Evolutionary conservation across 1,140 invertebrate species (phyloP).

Genomic region (Oncopodura yosiiana): DNA sequence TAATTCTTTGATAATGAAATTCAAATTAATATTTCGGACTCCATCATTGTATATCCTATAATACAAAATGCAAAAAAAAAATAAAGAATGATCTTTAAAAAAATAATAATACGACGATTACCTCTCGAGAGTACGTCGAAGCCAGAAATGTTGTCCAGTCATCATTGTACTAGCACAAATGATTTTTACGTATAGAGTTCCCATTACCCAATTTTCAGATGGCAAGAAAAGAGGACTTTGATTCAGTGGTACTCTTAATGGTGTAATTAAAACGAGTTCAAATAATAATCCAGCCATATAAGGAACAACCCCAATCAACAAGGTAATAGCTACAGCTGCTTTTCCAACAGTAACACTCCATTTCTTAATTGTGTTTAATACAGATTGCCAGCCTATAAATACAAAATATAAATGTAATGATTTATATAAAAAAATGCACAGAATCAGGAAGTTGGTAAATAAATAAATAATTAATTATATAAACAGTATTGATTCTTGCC

Average conservation of each 20-base stretch:
- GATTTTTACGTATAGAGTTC: constrained; percentile 95
- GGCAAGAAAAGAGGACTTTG: constrained; percentile 80
- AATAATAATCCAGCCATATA: constrained; percentile 82
- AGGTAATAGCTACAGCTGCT: constrained; percentile 54
- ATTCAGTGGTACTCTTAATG: constrained; percentile 79
- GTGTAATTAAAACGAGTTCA: constrained; percentile 83
- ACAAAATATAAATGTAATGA: no score
- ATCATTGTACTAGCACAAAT: constrained; percentile 94
- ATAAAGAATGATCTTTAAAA: background rate
- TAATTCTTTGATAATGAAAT: constrained; percentile 71
- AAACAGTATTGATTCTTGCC: no score
- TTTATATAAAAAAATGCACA: constrained; percentile 33
- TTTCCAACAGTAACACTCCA: constrained; percentile 41
- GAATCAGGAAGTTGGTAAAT: constrained; percentile 55
- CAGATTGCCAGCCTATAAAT: constrained; percentile 7
- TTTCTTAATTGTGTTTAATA: constrained; percentile 28
- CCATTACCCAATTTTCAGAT: constrained; percentile 71
- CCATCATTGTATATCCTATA: constrained; percentile 66
- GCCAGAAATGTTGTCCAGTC: constrained; percentile 86
- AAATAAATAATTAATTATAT: constrained; percentile 59
- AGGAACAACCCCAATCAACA: constrained; percentile 83
- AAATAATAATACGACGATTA: background rate
- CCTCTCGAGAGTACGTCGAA: constrained; percentile 80
- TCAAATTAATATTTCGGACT: constrained; percentile 80
- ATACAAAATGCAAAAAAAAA: constrained; percentile 13